Conservation (phyloP, 1,140 invertebrate species). For the Zaprionus africanus region DNA sequence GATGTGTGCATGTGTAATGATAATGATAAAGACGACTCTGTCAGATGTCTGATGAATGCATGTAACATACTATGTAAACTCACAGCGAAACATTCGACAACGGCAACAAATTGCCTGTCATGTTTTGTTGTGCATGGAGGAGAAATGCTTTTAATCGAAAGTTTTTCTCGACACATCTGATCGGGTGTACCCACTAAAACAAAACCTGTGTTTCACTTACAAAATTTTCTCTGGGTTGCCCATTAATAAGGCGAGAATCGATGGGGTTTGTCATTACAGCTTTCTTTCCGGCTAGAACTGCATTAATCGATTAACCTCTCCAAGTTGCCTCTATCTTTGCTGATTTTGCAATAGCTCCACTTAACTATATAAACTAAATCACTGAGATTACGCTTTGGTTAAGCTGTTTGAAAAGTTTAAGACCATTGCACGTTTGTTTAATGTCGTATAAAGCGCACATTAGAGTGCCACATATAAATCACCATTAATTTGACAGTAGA, state of each 20-base stretch:
- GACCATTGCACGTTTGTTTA: slow-evolving; percentile 20
- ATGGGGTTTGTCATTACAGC: slow-evolving; percentile 4
- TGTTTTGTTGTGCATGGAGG: slow-evolving; percentile 23
- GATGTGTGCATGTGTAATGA: neutral
- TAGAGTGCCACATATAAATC: slow-evolving; percentile 72
- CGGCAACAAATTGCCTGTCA: slow-evolving; percentile 55
- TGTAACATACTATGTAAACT: slow-evolving; percentile 24
- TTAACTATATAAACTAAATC: neutral
- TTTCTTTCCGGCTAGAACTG: neutral
- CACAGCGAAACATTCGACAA: slow-evolving; percentile 17
- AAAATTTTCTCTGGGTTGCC: slow-evolving; percentile 22
- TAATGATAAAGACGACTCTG: slow-evolving; percentile 10
- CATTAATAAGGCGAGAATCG: slow-evolving; percentile 38
- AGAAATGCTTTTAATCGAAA: slow-evolving; percentile 74
- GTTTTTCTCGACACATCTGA: slow-evolving; percentile 18
- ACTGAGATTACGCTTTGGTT: neutral
- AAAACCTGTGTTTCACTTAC: slow-evolving; percentile 67
- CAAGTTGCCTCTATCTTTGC: neutral
- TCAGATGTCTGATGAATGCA: neutral
- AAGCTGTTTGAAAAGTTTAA: neutral
- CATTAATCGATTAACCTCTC: neutral
- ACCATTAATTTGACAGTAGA: slow-evolving; percentile 79
- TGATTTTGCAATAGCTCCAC: neutral
- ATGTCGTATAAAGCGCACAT: slow-evolving; percentile 53
- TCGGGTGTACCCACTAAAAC: slow-evolving; percentile 53